Conservation (phyloP, 2,113 vertebrate genomes). For the Saccopteryx leptura region DNA sequence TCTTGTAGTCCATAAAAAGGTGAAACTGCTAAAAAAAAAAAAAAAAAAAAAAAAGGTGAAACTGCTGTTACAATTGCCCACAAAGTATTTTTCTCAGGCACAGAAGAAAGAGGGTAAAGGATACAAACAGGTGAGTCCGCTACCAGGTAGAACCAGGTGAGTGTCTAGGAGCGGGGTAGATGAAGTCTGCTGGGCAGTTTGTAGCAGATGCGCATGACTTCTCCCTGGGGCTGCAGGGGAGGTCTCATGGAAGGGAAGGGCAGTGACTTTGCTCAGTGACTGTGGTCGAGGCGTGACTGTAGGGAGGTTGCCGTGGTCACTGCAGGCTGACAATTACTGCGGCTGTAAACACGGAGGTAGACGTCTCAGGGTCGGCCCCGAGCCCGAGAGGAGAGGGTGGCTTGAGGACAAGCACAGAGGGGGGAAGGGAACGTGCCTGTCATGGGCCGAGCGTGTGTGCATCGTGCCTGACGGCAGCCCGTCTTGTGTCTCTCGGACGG, state of each 20-base stretch:
- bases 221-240: not conserved
- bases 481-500: not conserved
- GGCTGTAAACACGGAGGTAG: too few species aligned
- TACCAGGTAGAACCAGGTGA: not conserved
- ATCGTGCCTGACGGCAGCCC: not conserved
- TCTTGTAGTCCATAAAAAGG: not conserved
- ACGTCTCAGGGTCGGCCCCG: too few species aligned
- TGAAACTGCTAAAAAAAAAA: too few species aligned
- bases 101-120: not conserved
- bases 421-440: too few species aligned
- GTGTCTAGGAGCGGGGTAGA: not conserved
- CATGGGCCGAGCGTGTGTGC: too few species aligned
- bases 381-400: not conserved
- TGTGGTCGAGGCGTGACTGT: not conserved
- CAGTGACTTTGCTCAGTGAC: not conserved
- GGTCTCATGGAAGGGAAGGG: not conserved
- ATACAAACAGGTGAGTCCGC: not conserved
- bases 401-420: not conserved
- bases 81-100: not conserved
- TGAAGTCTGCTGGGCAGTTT: too few species aligned
- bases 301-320: not conserved
- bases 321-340: not conserved
- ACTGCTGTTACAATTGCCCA: not conserved
- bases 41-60: not conserved
- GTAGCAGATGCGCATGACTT: not conserved